phyloP scores from a whole-genome alignment of 2,888 invertebrate species.

The Yponomeuta malinellus region DNA sequence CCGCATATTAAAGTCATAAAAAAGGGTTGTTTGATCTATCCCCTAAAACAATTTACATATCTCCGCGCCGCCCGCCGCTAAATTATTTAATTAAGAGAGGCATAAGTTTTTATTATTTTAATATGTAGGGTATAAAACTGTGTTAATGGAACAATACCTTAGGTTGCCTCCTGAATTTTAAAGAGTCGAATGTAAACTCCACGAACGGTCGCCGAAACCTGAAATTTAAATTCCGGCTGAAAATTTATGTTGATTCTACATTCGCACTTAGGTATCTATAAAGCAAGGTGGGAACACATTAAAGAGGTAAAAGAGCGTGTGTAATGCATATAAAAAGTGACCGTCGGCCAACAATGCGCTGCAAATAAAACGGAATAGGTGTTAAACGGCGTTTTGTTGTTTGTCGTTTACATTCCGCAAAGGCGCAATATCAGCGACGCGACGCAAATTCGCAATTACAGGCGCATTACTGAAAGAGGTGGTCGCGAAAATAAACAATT shows the following conservation, averaged over 20 bases:
- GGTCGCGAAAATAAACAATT: slow-evolving; percentile 15
- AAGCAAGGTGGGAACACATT: background rate
- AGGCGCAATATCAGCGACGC: slow-evolving; percentile 4
- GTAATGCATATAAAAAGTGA: background rate
- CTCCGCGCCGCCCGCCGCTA: slow-evolving; percentile 72
- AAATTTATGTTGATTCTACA: background rate
- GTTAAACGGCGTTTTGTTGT: background rate
- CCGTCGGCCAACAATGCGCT: background rate
- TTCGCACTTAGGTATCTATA: background rate
- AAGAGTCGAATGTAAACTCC: background rate
- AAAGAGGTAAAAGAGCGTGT: slow-evolving; percentile 7
- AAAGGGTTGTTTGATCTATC: slow-evolving; percentile 78
- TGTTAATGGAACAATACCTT: slow-evolving; percentile 70
- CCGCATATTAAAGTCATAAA: slow-evolving; percentile 77
- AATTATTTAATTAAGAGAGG: slow-evolving; percentile 78
- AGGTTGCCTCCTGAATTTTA: slow-evolving; percentile 49
- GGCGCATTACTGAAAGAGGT: slow-evolving; percentile 16
- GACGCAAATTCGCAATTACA: slow-evolving; percentile 15
- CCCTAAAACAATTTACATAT: slow-evolving; percentile 78
- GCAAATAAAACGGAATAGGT: slow-evolving; percentile 8
- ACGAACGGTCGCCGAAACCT: background rate
- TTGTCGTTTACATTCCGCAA: slow-evolving; percentile 7
- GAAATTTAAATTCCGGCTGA: slow-evolving; percentile 4
- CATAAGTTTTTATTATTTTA: slow-evolving; percentile 78
- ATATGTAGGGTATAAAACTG: slow-evolving; percentile 74